Percentiles rank a stretch among this genome's conserved stretches.
Conservation (phyloP, 2,888 invertebrate genomes). For the Sarcophaga subvicina region DNA sequence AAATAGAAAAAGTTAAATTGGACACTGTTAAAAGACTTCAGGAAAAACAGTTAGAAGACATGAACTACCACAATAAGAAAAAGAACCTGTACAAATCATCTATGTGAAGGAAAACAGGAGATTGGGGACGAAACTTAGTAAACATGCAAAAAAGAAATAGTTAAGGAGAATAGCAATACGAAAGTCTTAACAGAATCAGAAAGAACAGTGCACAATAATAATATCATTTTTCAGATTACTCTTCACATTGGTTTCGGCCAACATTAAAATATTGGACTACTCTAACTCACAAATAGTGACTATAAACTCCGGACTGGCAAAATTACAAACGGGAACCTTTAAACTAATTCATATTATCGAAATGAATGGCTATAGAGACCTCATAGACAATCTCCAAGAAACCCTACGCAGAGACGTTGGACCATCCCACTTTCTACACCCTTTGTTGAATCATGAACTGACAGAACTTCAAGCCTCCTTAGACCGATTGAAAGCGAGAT, state of each 20-base stretch:
- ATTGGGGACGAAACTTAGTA: constrained; percentile 44
- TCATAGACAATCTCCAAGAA: neutral
- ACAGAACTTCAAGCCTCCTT: constrained; percentile 26
- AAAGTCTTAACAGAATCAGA: constrained; percentile 40
- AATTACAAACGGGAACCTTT: constrained; percentile 37
- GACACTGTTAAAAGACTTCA: constrained; percentile 21
- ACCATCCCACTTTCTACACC: constrained; percentile 16
- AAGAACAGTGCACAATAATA: constrained; percentile 32
- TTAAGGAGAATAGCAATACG: constrained; percentile 46
- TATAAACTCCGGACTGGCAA: constrained; percentile 14
- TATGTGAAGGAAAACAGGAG: constrained; percentile 45
- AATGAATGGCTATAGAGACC: neutral
- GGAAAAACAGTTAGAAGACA: constrained; percentile 39
- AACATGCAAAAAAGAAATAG: constrained; percentile 37
- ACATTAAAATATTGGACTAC: constrained; percentile 43
- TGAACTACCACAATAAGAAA: constrained; percentile 42
- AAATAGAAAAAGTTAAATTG: constrained; percentile 11
- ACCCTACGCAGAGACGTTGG: neutral
- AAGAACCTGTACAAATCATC: constrained; percentile 29
- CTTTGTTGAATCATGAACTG: neutral
- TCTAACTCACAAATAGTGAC: constrained; percentile 25
- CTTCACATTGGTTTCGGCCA: constrained; percentile 1
- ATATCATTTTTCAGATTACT: constrained; percentile 36
- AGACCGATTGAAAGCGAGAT: constrained; percentile 26
- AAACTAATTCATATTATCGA: constrained; percentile 37